Evolutionary conservation across 2,888 invertebrate genomes (phyloP), one percentile per base, ranked within the genome.

Genomic region (Caenorhabditis macrosperma): DNA sequence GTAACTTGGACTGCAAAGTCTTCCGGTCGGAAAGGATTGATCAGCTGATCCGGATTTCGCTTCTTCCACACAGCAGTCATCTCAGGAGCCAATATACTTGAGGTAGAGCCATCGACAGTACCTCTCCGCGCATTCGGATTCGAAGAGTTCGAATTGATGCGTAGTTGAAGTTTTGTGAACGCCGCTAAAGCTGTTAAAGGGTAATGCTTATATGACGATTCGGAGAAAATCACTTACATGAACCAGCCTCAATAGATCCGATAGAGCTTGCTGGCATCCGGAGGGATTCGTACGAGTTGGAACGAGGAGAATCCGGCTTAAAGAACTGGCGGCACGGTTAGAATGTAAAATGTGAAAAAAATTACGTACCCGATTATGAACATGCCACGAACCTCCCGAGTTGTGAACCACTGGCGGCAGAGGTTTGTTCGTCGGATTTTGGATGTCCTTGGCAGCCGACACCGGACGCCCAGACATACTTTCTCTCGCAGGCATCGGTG

Each of bases 1-100:
- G 89, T 89, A n/a, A 90, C 87, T 50, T 82, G 80, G 4, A 90
- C 88, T 24, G 84, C 83, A 68, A 98, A 96, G 91, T 97, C 95
- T 0, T 97, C 96, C 0, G 98, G 98, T 91, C 97, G 97, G 91
- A 99, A 99, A 0, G 99, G 99, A 92, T 99, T 98, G 88, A 99
- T 96, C 33, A 79, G 30, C 17, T 69, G 55, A 6, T 55, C 57
- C 15, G 46, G 50, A n/a, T 67, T 54, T 5, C 33, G 52, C 26
- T 20, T 24, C 22, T 71, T 64, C 63, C 68, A 63, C 0, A 59
- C 44, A 1, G 55, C 63, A 0, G 68, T 60, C 12, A 30, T 41
- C 7, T 57, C 46, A 15, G 35, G 15, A 9, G 9, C 17, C 1
- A 44, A 17, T 1, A 33, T 9, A 9, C 15, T 44, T n/a, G 33